A percentile compares a stretch with the other conserved stretches of the same genome.
Conservation (phyloP, 2,888 invertebrate species). For the Epistrophella euchroma region DNA sequence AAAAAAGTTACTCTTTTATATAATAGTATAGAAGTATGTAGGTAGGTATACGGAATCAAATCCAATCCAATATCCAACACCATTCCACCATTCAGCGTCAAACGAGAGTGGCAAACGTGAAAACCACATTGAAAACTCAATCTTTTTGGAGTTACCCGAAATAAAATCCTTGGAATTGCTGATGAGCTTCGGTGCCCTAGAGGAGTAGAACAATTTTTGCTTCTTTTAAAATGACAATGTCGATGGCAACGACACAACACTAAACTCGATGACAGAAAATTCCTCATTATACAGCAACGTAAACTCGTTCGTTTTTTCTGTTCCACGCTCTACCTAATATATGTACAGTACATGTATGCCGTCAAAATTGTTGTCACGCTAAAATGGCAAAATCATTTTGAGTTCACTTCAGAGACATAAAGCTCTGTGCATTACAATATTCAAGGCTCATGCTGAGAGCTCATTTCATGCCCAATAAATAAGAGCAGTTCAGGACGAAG, state of each 20-base stretch:
- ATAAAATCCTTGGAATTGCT: slow-evolving; percentile 53
- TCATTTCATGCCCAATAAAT: slow-evolving; percentile 75
- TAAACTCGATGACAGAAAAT: slow-evolving; percentile 55
- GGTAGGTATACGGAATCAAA: slow-evolving; percentile 56
- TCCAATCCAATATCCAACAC: slow-evolving; percentile 60
- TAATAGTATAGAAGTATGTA: too few species aligned
- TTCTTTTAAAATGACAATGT: slow-evolving; percentile 13
- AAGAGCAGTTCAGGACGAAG: slow-evolving; percentile 61
- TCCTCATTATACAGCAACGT: slow-evolving; percentile 50
- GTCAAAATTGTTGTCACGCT: slow-evolving; percentile 68
- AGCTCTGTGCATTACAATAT: slow-evolving; percentile 7
- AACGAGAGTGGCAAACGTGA: slow-evolving; percentile 32
- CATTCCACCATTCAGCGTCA: slow-evolving; percentile 46
- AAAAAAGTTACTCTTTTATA: too few species aligned
- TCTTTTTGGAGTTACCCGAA: background rate
- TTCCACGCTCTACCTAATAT: background rate
- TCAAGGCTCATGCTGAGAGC: slow-evolving; percentile 53
- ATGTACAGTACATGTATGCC: slow-evolving; percentile 28
- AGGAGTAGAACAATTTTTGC: slow-evolving; percentile 14
- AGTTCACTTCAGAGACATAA: slow-evolving; percentile 30
- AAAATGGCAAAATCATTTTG: slow-evolving; percentile 70
- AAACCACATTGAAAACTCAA: slow-evolving; percentile 50
- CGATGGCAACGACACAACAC: slow-evolving; percentile 18
- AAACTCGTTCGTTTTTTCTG: slow-evolving; percentile 13
- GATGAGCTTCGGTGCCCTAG: background rate